Evolutionary conservation across 2,888 invertebrate genomes (phyloP).

Genomic region (Sceliomorpha sp.): DNA sequence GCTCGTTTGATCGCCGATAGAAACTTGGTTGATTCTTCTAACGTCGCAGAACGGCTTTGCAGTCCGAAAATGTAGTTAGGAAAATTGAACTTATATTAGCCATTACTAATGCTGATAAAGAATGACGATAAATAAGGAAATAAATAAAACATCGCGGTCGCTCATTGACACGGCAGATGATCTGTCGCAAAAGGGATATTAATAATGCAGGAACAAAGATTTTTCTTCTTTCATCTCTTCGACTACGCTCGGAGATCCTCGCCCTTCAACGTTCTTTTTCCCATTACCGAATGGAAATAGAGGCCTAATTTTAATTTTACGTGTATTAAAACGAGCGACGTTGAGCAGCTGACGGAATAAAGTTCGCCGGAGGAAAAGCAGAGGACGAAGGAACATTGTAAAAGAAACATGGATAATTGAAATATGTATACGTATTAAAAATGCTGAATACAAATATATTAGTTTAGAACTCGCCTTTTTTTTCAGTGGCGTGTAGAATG

Average conservation of each 20-base stretch:
- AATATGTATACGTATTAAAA: not conserved
- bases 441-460: not conserved
- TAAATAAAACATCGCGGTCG: constrained; percentile 43
- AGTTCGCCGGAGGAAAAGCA: constrained; percentile 60
- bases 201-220: constrained; percentile 54
- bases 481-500: not conserved
- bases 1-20: constrained; percentile 45
- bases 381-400: constrained; percentile 60
- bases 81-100: too few species aligned
- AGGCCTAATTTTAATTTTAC: constrained; percentile 84
- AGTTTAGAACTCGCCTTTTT: not conserved
- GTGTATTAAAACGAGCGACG: constrained; percentile 82
- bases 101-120: not conserved
- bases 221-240: constrained; percentile 33
- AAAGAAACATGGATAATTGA: constrained; percentile 42
- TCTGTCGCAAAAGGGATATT: constrained; percentile 35
- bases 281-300: constrained; percentile 84
- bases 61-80: too few species aligned
- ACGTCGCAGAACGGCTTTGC: too few species aligned
- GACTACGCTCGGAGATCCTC: constrained; percentile 21
- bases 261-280: constrained; percentile 71
- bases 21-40: not conserved
- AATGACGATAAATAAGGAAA: constrained; percentile 39
- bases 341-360: constrained; percentile 81
- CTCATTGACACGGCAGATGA: constrained; percentile 28